Percentiles rank a stretch among this genome's conserved stretches.
Evolutionary conservation across 2,113 vertebrate species (phyloP).

Genomic region (Elanoides forficatus): DNA sequence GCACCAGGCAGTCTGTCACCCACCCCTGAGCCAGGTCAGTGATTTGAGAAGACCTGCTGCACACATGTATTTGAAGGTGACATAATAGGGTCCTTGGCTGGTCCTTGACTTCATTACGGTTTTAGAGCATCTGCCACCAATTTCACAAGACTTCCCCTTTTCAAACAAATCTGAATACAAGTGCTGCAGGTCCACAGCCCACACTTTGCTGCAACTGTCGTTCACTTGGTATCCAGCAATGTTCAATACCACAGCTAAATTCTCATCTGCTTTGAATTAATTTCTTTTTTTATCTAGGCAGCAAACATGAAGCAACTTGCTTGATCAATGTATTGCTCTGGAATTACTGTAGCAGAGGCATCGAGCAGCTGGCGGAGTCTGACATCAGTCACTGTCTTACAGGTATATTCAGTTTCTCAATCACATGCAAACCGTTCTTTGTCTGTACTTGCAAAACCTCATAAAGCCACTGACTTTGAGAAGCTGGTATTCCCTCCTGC

Average conservation of each 20-base stretch:
- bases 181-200: not conserved
- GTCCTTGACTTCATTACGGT: not conserved
- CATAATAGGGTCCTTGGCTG: not conserved
- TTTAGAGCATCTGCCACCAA: not conserved
- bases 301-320: slow-evolving; percentile 54
- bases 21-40: rapidly evolving
- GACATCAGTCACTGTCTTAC: slow-evolving; percentile 46
- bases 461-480: not conserved
- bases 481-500: not conserved
- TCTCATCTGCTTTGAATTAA: not conserved
- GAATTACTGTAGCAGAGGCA: slow-evolving; percentile 20
- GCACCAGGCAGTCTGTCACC: not conserved
- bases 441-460: slow-evolving; percentile 56
- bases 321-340: slow-evolving; percentile 10
- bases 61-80: not conserved
- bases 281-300: slow-evolving; percentile 28
- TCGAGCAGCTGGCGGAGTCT: slow-evolving; percentile 14
- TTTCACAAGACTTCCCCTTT: not conserved
- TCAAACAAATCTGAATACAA: not conserved
- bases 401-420: slow-evolving; percentile 45
- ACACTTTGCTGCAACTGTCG: not conserved
- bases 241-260: not conserved
- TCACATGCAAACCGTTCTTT: slow-evolving; percentile 1
- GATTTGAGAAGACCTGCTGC: not conserved
- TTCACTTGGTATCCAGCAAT: not conserved